phyloP scores from a whole-genome alignment of 2,888 invertebrate species.

The Dicranocentrus wangi region DNA sequence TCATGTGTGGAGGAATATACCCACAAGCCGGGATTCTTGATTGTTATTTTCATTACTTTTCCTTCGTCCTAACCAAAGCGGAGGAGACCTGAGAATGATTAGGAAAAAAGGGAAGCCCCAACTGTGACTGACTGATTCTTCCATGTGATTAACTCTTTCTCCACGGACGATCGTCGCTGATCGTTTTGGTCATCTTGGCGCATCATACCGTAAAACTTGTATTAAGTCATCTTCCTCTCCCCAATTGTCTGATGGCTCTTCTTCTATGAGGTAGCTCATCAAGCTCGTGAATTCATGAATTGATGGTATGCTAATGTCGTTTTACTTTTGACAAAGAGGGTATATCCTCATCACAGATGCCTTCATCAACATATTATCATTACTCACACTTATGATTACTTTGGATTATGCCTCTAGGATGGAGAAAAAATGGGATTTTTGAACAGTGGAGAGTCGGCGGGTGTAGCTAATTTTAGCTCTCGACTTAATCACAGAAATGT shows the following conservation, averaged over 20 bases:
- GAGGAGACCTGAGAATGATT: conserved; percentile 40
- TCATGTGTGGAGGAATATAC: background rate
- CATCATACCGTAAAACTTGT: conserved; percentile 55
- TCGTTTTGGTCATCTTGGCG: conserved; percentile 51
- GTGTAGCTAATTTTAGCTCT: conserved; percentile 57
- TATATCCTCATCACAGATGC: background rate
- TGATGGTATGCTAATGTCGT: conserved; percentile 57
- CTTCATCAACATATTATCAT: conserved; percentile 14
- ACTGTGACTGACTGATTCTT: conserved; percentile 70
- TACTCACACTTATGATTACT: conserved; percentile 20
- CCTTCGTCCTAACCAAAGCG: too few relatives aligned
- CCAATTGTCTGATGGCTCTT: background rate
- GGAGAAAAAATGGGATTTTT: conserved; percentile 20
- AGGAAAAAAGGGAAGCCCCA: conserved; percentile 53
- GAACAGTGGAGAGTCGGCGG: conserved; percentile 36
- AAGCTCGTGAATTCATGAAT: conserved; percentile 23
- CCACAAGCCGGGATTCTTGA: background rate
- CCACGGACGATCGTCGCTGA: conserved; percentile 56
- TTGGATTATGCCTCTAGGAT: conserved; percentile 45
- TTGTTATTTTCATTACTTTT: conserved; percentile 6
- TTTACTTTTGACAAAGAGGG: conserved; percentile 38
- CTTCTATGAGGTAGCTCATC: conserved; percentile 20
- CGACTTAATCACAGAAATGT: conserved; percentile 28
- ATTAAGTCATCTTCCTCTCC: conserved; percentile 59
- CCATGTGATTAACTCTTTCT: conserved; percentile 65